Base-by-base conservation (phyloP, 2,113 vertebrate genomes). In the Bujurquina vittata region DNA sequence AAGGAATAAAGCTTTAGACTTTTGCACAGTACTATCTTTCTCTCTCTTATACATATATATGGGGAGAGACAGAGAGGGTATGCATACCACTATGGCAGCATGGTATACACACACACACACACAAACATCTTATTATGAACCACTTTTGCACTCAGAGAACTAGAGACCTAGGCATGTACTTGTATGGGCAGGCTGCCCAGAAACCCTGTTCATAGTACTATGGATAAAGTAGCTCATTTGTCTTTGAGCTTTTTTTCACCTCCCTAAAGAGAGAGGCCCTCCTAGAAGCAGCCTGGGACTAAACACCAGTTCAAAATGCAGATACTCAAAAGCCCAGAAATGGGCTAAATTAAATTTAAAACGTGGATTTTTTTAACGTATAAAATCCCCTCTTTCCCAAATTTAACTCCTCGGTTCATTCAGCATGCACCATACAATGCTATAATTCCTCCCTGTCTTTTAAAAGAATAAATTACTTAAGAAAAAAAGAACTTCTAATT, bases 211-310 rank as follows among this genome's bases (percentile, higher is more conserved):
- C 7, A 35, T 29, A 78, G 60, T 74, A 78, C 35, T 84, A 77
- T 46, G 31, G 31, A 56, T 77, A 20, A 18, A 81, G 86, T 60
- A 65, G 78, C 78, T 84, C 58, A 88, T 90, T 89, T 87, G 83
- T 87, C 87, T 89, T 77, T 69, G 60, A 73, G 62, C 77, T 69
- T 86, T 89, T 90, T 79, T 84, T 84, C 80, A 31, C 35, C 65
- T 90, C 61, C 60, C 60, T 52, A 73, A 76, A 86, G 67, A 78
- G 65, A 83, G 67, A 84, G 72, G 86, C 74, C 81, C 74, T 58
- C 74, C 74, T 81, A 29, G 17, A 73, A 80, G 82, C 17, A 83
- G 77, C 67, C 63, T 69, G 60, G 63, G 79, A 88, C 49, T 80
- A 65, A 62, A 83, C 77, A 81, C 65, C 29, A 79, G 67, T 72